A percentile compares a stretch with the other conserved stretches of the same genome.
These are phyloP conservation scores for Danionella dracula DNA, from an alignment of 2,797 vertebrate species.

Conservation along the genomic window DNA sequence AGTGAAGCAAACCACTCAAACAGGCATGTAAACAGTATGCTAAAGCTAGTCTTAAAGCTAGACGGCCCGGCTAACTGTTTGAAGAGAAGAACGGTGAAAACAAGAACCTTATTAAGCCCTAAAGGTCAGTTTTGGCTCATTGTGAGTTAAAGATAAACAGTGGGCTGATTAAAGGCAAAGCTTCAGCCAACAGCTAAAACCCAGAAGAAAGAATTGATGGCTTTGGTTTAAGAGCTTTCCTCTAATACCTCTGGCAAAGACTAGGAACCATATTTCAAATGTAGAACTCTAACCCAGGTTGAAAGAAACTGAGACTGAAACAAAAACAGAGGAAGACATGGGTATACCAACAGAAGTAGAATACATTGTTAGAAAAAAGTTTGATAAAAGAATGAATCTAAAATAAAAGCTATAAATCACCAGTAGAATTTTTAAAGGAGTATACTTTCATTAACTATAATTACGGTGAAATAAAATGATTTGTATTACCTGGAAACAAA, in stretches of 20 bases:
- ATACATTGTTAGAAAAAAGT: too few species aligned
- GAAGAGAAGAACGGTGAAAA: constrained; percentile 10
- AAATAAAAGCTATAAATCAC: too few species aligned
- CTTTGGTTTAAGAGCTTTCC: background rate
- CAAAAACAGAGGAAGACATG: background rate
- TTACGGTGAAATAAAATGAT: too few species aligned
- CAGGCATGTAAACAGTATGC: constrained; percentile 31
- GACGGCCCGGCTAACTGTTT: background rate
- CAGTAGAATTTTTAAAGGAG: too few species aligned
- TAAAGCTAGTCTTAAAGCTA: constrained; percentile 15
- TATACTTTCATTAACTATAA: too few species aligned
- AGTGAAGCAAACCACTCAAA: constrained; percentile 55
- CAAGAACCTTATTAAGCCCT: constrained; percentile 38
- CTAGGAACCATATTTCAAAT: background rate
- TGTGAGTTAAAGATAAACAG: constrained; percentile 44
- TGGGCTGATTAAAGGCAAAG: background rate
- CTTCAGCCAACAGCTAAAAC: constrained; percentile 46
- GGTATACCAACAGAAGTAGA: background rate
- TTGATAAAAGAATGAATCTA: too few species aligned
- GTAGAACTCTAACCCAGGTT: background rate
- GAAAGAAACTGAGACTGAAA: background rate
- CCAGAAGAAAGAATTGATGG: constrained; percentile 5
- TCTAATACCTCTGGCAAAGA: background rate
- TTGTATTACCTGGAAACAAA: too few species aligned
- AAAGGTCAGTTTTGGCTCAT: constrained; percentile 36